Base-by-base conservation (phyloP, 1,140 invertebrate genomes). In the Macrosteles quadrilineatus region DNA sequence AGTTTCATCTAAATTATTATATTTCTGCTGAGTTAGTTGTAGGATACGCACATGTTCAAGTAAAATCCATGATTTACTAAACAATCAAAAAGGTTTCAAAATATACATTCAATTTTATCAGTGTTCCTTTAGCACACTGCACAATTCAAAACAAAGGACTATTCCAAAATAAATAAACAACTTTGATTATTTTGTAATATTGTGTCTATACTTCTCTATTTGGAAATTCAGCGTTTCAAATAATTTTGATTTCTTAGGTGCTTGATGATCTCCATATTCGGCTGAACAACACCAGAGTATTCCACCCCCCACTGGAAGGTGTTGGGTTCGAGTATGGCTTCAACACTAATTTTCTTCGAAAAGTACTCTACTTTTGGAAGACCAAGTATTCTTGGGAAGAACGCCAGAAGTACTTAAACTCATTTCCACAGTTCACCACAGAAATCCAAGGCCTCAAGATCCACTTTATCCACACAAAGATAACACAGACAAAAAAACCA, bases 251-350 rank as follows among this genome's bases (percentile, higher is more conserved):
- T 36, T 14, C 4, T 14, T 36, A 74, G 73, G 66, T 67, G 1
- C n/a, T 73, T 19, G 55, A 66, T 3, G 70, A 76, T 27, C 32
- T 75, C 6, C 65, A 62, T 21, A 3, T 55, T 17, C 21, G 74
- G 4, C 70, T 75, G 9, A 50, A 65, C 12, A 72, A 27, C 9
- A 69, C 66, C 1, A 69, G 72, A 29, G 1, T 36, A 9, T 25
- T 45, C 1, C 23, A 23, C 1, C 45, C 68, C 17, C 86, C 91
- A 0, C 74, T 94, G 62, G 87, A 92, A 78, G 88, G 85, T 21
- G 80, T 85, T 2, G 84, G 85, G 47, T 94, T 94, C 72, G 79
- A 87, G 67, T 94, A 94, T 78, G 93, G 93, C 9, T 88, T 94
- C 71, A 92, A 93, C 78, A 81, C 87, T 0, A 81, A 87, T 27